Percentiles rank a stretch among this genome's conserved stretches.
These are phyloP conservation scores for Emmelina monodactyla DNA, from an alignment of 2,888 invertebrate species.

Conservation along the genomic window DNA sequence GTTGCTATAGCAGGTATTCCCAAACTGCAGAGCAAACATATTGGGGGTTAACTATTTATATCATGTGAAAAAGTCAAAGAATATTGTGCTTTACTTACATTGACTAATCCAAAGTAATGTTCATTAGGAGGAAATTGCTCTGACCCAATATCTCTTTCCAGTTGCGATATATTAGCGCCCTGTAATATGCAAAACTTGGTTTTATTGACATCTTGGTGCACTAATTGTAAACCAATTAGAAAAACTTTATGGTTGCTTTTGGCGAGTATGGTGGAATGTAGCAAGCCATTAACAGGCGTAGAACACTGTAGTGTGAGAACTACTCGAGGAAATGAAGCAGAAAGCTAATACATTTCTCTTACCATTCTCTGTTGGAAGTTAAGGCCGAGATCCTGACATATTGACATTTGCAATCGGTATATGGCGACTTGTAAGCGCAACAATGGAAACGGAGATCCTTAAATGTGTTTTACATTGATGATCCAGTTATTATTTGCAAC, in stretches of 20 bases:
- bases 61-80: not conserved
- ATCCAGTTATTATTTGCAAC: conserved; percentile 28
- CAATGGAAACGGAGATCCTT: not conserved
- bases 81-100: conserved; percentile 72
- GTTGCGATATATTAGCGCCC: conserved; percentile 99
- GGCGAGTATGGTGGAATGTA: too few species aligned
- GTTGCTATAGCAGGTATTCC: conserved; percentile 99
- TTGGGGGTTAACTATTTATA: not conserved
- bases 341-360: too few species aligned
- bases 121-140: conserved; percentile 99
- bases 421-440: conserved; percentile 31
- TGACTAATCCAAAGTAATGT: conserved; percentile 99
- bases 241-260: too few species aligned
- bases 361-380: conserved; percentile 67
- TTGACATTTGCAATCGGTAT: conserved; percentile 66
- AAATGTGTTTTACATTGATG: not conserved
- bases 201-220: too few species aligned
- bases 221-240: too few species aligned
- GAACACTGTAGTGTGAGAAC: too few species aligned
- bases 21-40: conserved; percentile 76
- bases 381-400: conserved; percentile 67
- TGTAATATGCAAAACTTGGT: too few species aligned
- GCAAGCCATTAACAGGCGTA: too few species aligned
- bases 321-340: too few species aligned
- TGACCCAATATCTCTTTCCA: conserved; percentile 98